Conservation (phyloP, 1,140 invertebrate genomes). For the Magallana gigas region DNA sequence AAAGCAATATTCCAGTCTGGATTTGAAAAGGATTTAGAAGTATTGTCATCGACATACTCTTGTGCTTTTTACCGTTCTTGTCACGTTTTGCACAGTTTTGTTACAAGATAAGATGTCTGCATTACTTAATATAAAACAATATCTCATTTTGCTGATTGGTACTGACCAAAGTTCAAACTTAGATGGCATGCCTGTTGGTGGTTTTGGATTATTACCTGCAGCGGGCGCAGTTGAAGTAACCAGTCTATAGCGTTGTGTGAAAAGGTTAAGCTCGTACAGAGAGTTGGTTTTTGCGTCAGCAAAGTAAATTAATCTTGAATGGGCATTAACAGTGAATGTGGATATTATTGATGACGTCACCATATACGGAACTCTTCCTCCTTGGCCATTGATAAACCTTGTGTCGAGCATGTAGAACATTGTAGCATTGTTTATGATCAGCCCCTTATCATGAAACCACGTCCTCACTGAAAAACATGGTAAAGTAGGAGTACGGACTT, state of each 20-base stretch:
- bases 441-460: neutral
- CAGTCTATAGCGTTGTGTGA: neutral
- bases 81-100: no score
- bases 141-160: no score
- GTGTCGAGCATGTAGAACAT: constrained; percentile 1
- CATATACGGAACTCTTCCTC: neutral
- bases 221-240: neutral
- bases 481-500: no score
- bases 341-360: neutral
- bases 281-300: neutral
- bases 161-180: no score
- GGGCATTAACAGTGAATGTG: neutral
- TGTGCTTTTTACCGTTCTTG: no score
- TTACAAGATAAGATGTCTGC: no score
- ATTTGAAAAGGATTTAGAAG: no score
- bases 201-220: neutral
- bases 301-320: neutral
- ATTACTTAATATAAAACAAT: no score
- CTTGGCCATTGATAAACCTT: neutral
- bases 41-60: no score
- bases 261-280: neutral
- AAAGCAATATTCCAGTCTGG: no score
- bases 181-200: no score
- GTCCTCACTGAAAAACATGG: neutral
- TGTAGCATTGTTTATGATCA: neutral